phyloP scores from a whole-genome alignment of 1,140 invertebrate species.

The Drosophila melanogaster region Release_6_plus_ISO1_MT NC_004354.4:9420001-9420500 shows the following conservation, averaged over 20 bases:
- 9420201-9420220: background rate
- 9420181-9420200: background rate
- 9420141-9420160: no score
- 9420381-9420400: constrained; percentile 49
- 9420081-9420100: no score
- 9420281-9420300: constrained; percentile 3
- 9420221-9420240: background rate
- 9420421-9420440: constrained; percentile 45
- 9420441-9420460: constrained; percentile 12
- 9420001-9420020: background rate
- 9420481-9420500: background rate
- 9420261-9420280: constrained; percentile 31
- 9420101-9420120: no score
- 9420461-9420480: background rate
- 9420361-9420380: constrained; percentile 15
- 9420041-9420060: background rate
- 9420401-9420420: constrained; percentile 50
- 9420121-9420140: no score
- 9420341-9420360: constrained; percentile 12
- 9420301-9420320: constrained; percentile 48
- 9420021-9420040: background rate
- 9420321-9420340: constrained; percentile 56
- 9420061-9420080: no score
- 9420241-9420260: constrained; percentile 35
- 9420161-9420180: background rate